These are phyloP conservation scores for Clarias batrachus DNA, from an alignment of 2,113 vertebrate genomes.

Conservation along the genomic window DNA sequence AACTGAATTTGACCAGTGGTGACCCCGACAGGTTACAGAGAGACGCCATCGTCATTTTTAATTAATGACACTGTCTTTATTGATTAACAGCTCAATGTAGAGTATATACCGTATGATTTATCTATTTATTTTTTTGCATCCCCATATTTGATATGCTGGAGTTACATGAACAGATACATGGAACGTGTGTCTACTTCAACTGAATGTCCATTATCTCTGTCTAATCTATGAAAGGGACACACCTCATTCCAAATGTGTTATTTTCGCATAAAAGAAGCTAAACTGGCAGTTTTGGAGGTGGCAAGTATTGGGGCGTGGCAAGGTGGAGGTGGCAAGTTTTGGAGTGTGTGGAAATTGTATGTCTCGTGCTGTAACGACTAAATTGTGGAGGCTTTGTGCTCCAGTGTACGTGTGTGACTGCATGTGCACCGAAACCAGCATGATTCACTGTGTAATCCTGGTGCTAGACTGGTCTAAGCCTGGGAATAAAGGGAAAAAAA, in stretches of 20 bases:
- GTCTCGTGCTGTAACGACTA: neutral
- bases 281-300: neutral
- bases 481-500: constrained; percentile 6
- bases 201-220: constrained; percentile 23
- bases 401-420: neutral
- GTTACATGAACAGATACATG: constrained; percentile 12
- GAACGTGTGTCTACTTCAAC: constrained; percentile 10
- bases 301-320: neutral
- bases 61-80: neutral
- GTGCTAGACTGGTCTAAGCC: constrained; percentile 19
- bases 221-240: constrained; percentile 8
- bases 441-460: neutral
- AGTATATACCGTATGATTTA: neutral
- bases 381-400: neutral
- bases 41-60: neutral
- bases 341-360: neutral
- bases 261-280: constrained; percentile 42
- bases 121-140: neutral
- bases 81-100: neutral
- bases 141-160: neutral
- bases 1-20: no score
- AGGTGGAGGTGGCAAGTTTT: no score
- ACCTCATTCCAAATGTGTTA: constrained; percentile 26
- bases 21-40: no score
- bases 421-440: neutral